Evolutionary conservation across 2,888 invertebrate genomes (phyloP).

Genomic region (Eurytoma adleriae): DNA sequence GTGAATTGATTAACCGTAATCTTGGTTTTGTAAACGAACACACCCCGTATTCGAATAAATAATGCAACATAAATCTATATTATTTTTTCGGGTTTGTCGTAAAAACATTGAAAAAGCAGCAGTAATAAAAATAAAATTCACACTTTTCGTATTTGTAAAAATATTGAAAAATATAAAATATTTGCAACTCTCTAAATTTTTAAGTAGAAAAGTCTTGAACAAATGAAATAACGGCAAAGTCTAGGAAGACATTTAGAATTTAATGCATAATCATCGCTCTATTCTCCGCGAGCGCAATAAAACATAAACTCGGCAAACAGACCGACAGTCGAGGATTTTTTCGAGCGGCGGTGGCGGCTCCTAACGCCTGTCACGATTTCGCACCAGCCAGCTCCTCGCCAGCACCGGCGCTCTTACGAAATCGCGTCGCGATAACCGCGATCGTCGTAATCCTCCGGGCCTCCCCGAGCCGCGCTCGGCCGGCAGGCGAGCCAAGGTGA

Average conservation of each 20-base stretch:
- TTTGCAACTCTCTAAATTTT: background rate
- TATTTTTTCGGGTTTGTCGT: too few relatives aligned
- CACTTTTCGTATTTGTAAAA: too few relatives aligned
- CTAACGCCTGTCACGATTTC: conserved; percentile 39
- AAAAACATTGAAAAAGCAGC: too few relatives aligned
- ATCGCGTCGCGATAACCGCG: conserved; percentile 31
- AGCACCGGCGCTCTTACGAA: conserved; percentile 35
- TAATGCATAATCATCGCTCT: too few relatives aligned
- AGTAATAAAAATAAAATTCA: too few relatives aligned
- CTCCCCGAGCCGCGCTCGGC: background rate
- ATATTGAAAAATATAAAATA: too few relatives aligned
- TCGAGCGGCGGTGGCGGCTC: background rate
- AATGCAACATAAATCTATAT: too few relatives aligned
- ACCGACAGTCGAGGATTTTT: conserved; percentile 27
- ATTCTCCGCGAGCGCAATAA: background rate
- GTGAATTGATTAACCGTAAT: conserved; percentile 34
- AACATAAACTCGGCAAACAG: conserved; percentile 28
- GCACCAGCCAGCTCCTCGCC: background rate
- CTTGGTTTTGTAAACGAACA: background rate
- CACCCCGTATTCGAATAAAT: background rate
- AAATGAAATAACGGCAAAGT: too few relatives aligned
- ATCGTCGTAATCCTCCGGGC: conserved; percentile 17
- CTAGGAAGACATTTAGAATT: too few relatives aligned
- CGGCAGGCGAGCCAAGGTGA: too few relatives aligned
- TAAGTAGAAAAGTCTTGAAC: too few relatives aligned